Evolutionary conservation across 2,797 vertebrate species (phyloP).

Genomic region (Peromyscus aztecus): DNA sequence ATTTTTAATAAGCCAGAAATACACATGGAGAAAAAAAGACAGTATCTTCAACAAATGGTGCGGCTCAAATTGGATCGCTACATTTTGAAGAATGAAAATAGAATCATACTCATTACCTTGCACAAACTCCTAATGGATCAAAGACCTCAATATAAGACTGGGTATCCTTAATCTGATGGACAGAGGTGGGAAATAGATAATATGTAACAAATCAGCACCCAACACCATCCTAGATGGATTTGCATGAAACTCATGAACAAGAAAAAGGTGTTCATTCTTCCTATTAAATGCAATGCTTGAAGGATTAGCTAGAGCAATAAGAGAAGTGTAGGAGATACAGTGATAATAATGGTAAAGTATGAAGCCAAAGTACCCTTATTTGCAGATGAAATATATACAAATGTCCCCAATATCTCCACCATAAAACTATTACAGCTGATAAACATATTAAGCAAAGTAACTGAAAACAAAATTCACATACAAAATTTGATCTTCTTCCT

Average conservation of each 20-base stretch:
- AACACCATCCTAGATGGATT: background rate
- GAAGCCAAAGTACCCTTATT: background rate
- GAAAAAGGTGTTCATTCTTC: background rate
- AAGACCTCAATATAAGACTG: background rate
- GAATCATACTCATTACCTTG: background rate
- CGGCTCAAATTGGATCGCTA: background rate
- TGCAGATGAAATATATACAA: background rate
- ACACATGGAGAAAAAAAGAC: background rate
- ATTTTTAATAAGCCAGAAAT: background rate
- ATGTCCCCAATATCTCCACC: background rate
- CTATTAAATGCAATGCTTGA: background rate
- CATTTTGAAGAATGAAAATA: background rate
- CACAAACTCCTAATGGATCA: background rate
- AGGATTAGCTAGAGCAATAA: background rate
- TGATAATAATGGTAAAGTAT: background rate
- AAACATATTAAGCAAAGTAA: background rate
- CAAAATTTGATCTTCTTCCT: background rate
- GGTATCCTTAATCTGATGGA: background rate
- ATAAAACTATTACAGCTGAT: background rate
- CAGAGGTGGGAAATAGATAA: too few species aligned
- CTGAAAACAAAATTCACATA: background rate
- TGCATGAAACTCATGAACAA: background rate
- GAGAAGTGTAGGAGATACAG: too few species aligned
- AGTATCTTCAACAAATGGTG: background rate
- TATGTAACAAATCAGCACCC: background rate